Conservation (phyloP, 2,888 invertebrate species). For the Orthosia incerta region DNA sequence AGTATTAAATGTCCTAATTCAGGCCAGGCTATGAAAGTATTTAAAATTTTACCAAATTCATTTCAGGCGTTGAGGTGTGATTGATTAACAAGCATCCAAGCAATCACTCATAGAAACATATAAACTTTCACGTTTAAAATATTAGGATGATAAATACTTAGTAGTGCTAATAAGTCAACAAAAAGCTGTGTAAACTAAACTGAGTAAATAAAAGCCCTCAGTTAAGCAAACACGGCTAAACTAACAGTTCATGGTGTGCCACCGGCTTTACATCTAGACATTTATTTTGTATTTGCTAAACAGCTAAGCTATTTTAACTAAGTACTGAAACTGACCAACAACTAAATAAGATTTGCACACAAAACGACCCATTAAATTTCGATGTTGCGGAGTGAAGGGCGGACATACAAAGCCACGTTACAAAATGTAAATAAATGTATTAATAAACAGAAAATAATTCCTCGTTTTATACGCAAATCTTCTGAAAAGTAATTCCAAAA, state of each 20-base stretch:
- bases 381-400: neutral
- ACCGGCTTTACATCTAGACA: neutral
- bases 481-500: neutral
- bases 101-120: no score
- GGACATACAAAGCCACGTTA: neutral
- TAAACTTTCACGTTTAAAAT: no score
- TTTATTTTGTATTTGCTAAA: neutral
- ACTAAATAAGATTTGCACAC: conserved; percentile 23
- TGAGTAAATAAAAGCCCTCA: no score
- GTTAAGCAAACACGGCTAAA: no score
- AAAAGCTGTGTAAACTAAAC: no score
- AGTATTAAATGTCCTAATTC: neutral
- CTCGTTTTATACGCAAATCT: conserved; percentile 48
- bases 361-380: conserved; percentile 2
- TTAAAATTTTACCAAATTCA: neutral
- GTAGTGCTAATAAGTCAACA: no score
- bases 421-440: conserved; percentile 19
- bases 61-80: no score
- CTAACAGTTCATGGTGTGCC: neutral
- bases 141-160: no score
- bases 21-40: neutral
- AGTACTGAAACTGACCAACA: conserved; percentile 1
- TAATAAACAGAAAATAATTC: conserved; percentile 10
- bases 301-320: neutral
- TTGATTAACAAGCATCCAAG: neutral